Conservation (phyloP, 2,888 invertebrate genomes). For the Latrodectus elegans region DNA sequence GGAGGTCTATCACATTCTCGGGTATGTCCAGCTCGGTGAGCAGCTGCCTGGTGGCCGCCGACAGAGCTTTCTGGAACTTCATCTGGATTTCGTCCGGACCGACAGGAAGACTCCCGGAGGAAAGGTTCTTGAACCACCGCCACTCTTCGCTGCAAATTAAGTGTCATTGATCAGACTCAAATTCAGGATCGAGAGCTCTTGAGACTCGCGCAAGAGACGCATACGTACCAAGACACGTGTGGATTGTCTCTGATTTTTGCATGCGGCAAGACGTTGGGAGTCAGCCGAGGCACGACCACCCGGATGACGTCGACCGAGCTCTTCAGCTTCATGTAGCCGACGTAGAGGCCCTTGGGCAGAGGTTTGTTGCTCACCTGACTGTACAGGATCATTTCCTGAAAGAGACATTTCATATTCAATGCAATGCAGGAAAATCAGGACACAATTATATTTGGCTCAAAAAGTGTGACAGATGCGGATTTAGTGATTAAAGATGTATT, state of each 20-base stretch:
- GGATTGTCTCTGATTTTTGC: conserved; percentile 94
- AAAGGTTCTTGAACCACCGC: conserved; percentile 85
- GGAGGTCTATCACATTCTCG: conserved; percentile 73
- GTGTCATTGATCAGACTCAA: not conserved
- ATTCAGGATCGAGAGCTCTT: not conserved
- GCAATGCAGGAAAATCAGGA: not conserved
- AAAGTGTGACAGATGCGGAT: too few relatives aligned
- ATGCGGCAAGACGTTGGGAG: conserved; percentile 96
- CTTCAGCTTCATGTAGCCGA: conserved; percentile 96
- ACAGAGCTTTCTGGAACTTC: conserved; percentile 75
- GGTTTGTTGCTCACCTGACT: conserved; percentile 88
- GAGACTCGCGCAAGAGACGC: not conserved
- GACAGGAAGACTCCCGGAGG: conserved; percentile 69
- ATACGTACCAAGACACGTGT: conserved; percentile 91
- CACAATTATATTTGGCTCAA: not conserved
- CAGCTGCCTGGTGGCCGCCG: conserved; percentile 73
- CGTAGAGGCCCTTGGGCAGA: conserved; percentile 89
- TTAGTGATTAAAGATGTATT: too few relatives aligned
- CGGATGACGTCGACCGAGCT: conserved; percentile 96
- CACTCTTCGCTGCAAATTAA: conserved; percentile 88
- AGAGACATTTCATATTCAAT: not conserved
- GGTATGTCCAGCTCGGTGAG: conserved; percentile 74
- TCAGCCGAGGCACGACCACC: conserved; percentile 91
- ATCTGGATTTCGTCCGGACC: conserved; percentile 74
- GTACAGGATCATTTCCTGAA: conserved; percentile 80